Percentiles rank a stretch among this genome's conserved stretches.
Evolutionary conservation across 2,113 vertebrate species (phyloP).

Genomic region (Misgurnus mizolepis): DNA sequence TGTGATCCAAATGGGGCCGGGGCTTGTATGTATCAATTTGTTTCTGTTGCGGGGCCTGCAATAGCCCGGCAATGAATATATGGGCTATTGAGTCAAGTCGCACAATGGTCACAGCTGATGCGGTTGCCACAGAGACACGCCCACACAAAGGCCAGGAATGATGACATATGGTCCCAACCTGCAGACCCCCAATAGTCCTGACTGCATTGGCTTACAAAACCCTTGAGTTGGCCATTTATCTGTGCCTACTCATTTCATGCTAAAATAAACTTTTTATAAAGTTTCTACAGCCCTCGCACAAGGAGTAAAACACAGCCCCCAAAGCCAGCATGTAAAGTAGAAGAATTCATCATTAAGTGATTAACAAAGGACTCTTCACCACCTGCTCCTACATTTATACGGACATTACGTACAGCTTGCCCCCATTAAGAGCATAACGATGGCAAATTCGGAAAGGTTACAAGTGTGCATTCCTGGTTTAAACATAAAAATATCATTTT

Average conservation of each 20-base stretch:
- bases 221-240: constrained; percentile 71
- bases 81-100: constrained; percentile 75
- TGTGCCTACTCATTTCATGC: constrained; percentile 76
- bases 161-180: constrained; percentile 91
- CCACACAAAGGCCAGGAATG: constrained; percentile 80
- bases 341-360: constrained; percentile 78
- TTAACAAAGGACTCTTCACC: constrained; percentile 77
- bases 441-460: neutral
- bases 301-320: constrained; percentile 69
- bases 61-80: constrained; percentile 84
- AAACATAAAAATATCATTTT: neutral
- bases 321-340: constrained; percentile 75
- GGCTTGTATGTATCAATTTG: constrained; percentile 93
- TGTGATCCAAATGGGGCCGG: constrained; percentile 78
- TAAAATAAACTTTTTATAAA: constrained; percentile 85
- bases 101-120: constrained; percentile 85
- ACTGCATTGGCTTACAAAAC: constrained; percentile 71
- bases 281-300: constrained; percentile 74
- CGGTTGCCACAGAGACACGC: constrained; percentile 84
- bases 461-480: neutral
- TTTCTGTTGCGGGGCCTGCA: constrained; percentile 82
- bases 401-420: constrained; percentile 64
- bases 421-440: constrained; percentile 60
- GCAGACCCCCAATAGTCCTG: constrained; percentile 79
- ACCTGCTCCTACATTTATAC: constrained; percentile 77